Conservation (phyloP, 2,797 vertebrate species). For the Melanotaenia parkinsoni region DNA sequence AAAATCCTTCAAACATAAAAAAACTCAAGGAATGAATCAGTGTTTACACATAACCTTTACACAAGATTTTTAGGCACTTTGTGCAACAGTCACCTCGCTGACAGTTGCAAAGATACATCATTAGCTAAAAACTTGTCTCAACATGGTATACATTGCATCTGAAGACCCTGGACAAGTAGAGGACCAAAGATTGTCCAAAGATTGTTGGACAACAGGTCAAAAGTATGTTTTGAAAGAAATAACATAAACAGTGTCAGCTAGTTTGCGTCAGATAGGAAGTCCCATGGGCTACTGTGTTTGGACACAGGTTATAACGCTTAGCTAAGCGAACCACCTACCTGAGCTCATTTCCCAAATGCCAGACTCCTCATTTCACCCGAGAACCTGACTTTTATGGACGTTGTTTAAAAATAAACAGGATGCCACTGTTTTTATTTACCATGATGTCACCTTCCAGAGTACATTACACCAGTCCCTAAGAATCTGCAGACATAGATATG, state of each 20-base stretch:
- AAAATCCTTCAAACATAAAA: background rate
- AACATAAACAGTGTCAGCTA: background rate
- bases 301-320: background rate
- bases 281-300: background rate
- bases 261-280: background rate
- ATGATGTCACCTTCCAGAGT: conserved; percentile 36
- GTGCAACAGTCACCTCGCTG: background rate
- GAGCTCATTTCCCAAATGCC: background rate
- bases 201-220: background rate
- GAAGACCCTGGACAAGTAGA: background rate
- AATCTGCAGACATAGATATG: conserved; percentile 39
- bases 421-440: conserved; percentile 39
- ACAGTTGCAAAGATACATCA: background rate
- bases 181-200: background rate
- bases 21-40: background rate
- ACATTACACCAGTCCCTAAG: conserved; percentile 31
- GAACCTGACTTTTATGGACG: background rate
- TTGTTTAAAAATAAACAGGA: conserved; percentile 26
- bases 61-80: too few relatives aligned
- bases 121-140: background rate
- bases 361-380: background rate
- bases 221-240: background rate
- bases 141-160: background rate
- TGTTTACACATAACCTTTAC: too few relatives aligned
- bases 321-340: conserved; percentile 1